A percentile compares a stretch with the other conserved stretches of the same genome.
Evolutionary conservation across 2,888 invertebrate species (phyloP).

Genomic region (Dromius quadrimaculatus): DNA sequence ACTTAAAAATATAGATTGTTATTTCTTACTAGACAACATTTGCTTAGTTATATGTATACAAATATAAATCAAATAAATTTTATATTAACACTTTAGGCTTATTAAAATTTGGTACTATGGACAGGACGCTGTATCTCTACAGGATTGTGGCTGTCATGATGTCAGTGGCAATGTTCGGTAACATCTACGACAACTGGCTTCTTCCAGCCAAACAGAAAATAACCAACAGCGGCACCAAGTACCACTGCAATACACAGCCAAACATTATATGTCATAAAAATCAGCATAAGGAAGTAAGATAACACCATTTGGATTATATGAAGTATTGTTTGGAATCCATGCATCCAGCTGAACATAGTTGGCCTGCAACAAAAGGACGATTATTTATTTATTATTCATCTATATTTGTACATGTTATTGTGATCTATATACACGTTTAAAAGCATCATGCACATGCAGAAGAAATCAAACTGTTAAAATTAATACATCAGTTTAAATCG

Average conservation of each 20-base stretch:
- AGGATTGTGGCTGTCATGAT: background rate
- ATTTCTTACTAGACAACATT: constrained; percentile 39
- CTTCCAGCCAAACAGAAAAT: constrained; percentile 96
- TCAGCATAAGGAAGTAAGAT: constrained; percentile 94
- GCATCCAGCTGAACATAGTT: constrained; percentile 85
- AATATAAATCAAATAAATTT: constrained; percentile 21
- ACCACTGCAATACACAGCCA: constrained; percentile 94
- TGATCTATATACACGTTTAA: no score
- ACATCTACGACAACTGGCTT: constrained; percentile 94
- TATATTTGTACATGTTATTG: no score
- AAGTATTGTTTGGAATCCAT: constrained; percentile 87
- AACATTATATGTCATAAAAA: constrained; percentile 97
- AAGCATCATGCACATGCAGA: no score
- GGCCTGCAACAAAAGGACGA: constrained; percentile 75
- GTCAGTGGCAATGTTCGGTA: constrained; percentile 95
- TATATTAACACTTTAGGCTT: constrained; percentile 10
- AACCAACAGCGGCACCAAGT: constrained; percentile 89
- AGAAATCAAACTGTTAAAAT: no score
- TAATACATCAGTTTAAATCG: no score
- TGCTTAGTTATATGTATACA: constrained; percentile 26
- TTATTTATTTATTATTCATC: background rate
- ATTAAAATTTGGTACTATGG: constrained; percentile 48
- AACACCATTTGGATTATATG: constrained; percentile 91
- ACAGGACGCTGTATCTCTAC: background rate
- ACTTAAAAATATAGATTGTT: constrained; percentile 12